Conservation (phyloP, 2,888 invertebrate species). For the Mimumesa dahlbomi region DNA sequence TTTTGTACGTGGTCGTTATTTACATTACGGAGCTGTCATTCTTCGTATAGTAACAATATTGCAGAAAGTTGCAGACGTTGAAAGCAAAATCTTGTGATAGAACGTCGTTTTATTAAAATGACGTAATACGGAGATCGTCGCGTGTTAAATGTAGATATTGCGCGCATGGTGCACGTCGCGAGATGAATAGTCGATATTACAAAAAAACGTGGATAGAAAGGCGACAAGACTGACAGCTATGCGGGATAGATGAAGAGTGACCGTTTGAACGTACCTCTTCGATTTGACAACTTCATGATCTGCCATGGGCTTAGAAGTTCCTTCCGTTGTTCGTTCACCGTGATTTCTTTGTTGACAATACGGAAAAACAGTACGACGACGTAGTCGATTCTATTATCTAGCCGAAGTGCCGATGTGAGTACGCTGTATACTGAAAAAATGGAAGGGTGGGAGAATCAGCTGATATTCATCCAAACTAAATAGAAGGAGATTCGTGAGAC, state of each 20-base stretch:
- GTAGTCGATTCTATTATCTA: slow-evolving; percentile 57
- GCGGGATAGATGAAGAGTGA: background rate
- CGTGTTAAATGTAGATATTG: background rate
- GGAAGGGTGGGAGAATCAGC: slow-evolving; percentile 58
- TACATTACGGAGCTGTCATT: slow-evolving; percentile 10
- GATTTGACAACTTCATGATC: slow-evolving; percentile 68
- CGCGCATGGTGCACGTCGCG: background rate
- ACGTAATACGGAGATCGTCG: slow-evolving; percentile 2
- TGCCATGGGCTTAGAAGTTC: slow-evolving; percentile 64
- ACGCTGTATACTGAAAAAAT: slow-evolving; percentile 37
- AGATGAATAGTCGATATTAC: background rate
- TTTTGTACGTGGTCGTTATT: background rate
- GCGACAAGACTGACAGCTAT: slow-evolving; percentile 17
- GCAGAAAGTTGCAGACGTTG: background rate
- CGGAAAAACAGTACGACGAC: slow-evolving; percentile 42
- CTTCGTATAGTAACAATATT: no score
- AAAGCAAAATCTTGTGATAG: background rate
- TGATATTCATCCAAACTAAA: slow-evolving; percentile 44
- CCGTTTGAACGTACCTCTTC: slow-evolving; percentile 61
- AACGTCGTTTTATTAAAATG: background rate
- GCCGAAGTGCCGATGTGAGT: slow-evolving; percentile 29
- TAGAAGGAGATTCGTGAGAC: slow-evolving; percentile 21
- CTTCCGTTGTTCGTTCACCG: slow-evolving; percentile 20
- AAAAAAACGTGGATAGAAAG: background rate
- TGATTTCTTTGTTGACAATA: slow-evolving; percentile 45